Percentiles rank a stretch among this genome's conserved stretches.
phyloP scores from a whole-genome alignment of 2,888 invertebrate genomes.

The Coronaproctus castanopsis region DNA sequence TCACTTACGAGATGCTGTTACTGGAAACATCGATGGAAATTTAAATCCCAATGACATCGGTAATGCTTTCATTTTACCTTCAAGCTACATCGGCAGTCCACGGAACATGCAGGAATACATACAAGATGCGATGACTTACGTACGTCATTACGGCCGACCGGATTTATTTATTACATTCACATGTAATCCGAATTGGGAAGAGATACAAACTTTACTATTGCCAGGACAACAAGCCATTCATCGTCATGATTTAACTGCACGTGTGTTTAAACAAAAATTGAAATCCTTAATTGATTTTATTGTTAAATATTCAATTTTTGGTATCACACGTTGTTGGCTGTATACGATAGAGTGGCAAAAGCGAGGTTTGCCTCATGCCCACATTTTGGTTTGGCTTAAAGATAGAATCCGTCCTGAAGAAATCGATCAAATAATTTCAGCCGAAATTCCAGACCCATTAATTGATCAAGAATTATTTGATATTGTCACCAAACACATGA shows the following conservation, averaged over 20 bases:
- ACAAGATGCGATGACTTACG: constrained; percentile 25
- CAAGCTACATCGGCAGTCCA: constrained; percentile 24
- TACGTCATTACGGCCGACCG: constrained; percentile 24
- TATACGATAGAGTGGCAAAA: constrained; percentile 23
- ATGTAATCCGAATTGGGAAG: constrained; percentile 24
- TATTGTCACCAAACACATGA: constrained; percentile 20
- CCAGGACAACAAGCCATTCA: constrained; percentile 17
- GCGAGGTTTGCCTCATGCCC: constrained; percentile 21
- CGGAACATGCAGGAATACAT: constrained; percentile 25
- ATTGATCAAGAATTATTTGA: constrained; percentile 22
- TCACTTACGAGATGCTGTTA: constrained; percentile 20
- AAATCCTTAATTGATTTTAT: constrained; percentile 18
- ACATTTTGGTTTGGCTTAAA: constrained; percentile 22
- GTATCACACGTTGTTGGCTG: constrained; percentile 17
- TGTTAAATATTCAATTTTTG: constrained; percentile 19
- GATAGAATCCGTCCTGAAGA: constrained; percentile 17
- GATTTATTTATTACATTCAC: constrained; percentile 26
- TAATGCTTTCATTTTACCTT: constrained; percentile 20
- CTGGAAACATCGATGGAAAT: constrained; percentile 15
- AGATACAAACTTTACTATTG: constrained; percentile 20
- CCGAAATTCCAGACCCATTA: constrained; percentile 20
- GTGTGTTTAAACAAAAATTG: constrained; percentile 22
- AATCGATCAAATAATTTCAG: constrained; percentile 23
- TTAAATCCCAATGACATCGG: constrained; percentile 14
- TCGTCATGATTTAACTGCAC: constrained; percentile 21